Evolutionary conservation across 2,888 invertebrate species (phyloP), one percentile per base, ranked within the genome.

Genomic region (Drosophila rellima): DNA sequence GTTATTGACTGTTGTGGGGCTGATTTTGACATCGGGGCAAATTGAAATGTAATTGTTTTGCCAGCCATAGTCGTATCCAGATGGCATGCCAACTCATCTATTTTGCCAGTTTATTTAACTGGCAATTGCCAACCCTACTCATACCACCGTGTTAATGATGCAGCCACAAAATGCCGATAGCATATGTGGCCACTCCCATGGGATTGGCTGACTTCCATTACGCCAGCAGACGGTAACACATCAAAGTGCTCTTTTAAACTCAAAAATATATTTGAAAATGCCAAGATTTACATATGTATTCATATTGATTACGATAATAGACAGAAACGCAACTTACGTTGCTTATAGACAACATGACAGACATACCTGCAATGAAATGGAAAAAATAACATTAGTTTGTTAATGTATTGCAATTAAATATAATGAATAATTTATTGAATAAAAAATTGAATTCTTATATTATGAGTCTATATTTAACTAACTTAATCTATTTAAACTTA

Each of bases 11-110:
- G 54, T 61, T 64, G 45, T 66, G 67, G 67, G 68, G 66, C 83
- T 84, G 83, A 82, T 82, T 84, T 74, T 84, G 83, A 84, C 88
- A 83, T 74, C 65, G 47, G 67, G 70, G 29, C 74, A 86, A 86
- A 86, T 86, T 86, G 88, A 86, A 87, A 84, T 89, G 85, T 89
- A 86, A 86, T 86, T 86, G 85, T 86, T 89, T 89, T 72, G 70
- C 73, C 79, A 55, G 65, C 45, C 64, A 42, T 26, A 26, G 39
- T 29, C 65, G 54, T 17, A 60, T 54, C 47, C 63, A 4, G 13
- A 42, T 17, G 15, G 54, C 33, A 33, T 26, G 8, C 44, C 56
- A 68, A 51, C 60, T 69, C 63, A 56, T 70, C 37, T 31, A 55
- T 18, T 65, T 51, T 40, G 62, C 42, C 66, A 69, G 77, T 76